Percentiles rank a stretch among this genome's conserved stretches.
Conservation (phyloP, 35 echinoderm and acorn worm species). For the Ophiothrix spiculata region DNA sequence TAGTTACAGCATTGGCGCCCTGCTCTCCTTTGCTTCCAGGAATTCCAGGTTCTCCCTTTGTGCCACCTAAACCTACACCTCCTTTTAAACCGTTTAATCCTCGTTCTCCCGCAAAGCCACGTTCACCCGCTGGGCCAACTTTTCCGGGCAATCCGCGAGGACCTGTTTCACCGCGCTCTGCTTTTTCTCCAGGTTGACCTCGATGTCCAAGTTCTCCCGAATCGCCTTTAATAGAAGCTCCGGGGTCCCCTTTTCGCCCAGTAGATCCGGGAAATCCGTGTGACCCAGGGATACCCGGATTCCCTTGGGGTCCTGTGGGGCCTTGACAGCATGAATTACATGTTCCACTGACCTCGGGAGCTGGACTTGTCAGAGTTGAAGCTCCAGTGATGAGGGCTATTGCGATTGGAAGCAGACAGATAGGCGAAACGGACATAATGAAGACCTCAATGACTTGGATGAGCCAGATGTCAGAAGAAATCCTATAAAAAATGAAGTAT, state of each 20-base stretch:
- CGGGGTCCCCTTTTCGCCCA: not conserved
- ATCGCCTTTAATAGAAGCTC: not conserved
- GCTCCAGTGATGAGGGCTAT: not conserved
- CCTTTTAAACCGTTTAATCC: not conserved
- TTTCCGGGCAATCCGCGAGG: not conserved
- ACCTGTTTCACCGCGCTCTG: not conserved
- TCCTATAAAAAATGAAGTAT: no score
- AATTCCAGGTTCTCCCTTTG: not conserved
- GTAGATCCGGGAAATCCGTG: not conserved
- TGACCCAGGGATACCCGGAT: not conserved
- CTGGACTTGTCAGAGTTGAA: not conserved
- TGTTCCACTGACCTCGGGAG: not conserved
- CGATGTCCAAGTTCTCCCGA: not conserved
- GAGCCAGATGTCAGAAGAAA: no score
- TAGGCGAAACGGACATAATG: no score
- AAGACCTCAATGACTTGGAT: no score
- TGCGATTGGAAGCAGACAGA: not conserved
- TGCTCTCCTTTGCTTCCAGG: not conserved
- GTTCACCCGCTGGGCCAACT: not conserved
- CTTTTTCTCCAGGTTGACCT: not conserved
- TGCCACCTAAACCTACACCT: not conserved
- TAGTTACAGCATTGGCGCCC: not conserved
- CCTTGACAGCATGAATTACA: not conserved
- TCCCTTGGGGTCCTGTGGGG: not conserved
- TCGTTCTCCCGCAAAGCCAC: not conserved